Percentiles rank a stretch among this genome's conserved stretches.
Evolutionary conservation across 2,113 vertebrate genomes (phyloP).

Genomic region (Leucosticte australis): DNA sequence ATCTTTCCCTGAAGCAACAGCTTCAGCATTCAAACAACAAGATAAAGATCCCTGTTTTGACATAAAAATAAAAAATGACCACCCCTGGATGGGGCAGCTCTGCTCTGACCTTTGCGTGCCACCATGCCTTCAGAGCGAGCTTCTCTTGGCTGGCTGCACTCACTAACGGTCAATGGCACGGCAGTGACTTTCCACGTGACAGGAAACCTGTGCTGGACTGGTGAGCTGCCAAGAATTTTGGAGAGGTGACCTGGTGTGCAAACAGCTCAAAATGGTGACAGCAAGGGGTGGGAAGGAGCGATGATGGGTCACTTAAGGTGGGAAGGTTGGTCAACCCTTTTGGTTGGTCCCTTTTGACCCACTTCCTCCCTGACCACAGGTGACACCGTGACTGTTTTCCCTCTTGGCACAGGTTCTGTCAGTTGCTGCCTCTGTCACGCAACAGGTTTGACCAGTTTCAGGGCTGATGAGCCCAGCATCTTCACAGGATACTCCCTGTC

Average conservation of each 20-base stretch:
- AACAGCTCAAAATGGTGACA: neutral
- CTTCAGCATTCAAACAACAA: neutral
- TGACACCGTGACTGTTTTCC: neutral
- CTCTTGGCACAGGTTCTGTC: neutral
- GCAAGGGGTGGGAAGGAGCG: neutral
- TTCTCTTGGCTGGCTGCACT: neutral
- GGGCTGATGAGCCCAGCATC: neutral
- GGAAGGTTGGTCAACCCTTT: neutral
- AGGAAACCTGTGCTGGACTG: neutral
- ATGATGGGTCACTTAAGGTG: neutral
- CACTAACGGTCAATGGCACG: accelerated
- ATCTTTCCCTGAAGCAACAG: neutral
- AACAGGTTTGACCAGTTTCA: neutral
- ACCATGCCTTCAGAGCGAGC: accelerated
- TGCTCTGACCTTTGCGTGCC: accelerated
- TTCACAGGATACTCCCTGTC: neutral
- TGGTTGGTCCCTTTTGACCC: neutral
- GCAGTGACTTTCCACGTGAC: neutral
- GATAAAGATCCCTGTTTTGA: neutral
- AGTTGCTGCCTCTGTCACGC: neutral
- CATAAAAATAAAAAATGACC: neutral
- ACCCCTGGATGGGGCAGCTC: neutral
- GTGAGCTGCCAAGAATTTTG: neutral
- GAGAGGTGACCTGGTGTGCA: neutral
- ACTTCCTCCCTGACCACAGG: neutral